Evolutionary conservation across 2,888 invertebrate genomes (phyloP), one percentile per base, ranked within the genome.

Genomic region (Chalcosyrphus nemorum): DNA sequence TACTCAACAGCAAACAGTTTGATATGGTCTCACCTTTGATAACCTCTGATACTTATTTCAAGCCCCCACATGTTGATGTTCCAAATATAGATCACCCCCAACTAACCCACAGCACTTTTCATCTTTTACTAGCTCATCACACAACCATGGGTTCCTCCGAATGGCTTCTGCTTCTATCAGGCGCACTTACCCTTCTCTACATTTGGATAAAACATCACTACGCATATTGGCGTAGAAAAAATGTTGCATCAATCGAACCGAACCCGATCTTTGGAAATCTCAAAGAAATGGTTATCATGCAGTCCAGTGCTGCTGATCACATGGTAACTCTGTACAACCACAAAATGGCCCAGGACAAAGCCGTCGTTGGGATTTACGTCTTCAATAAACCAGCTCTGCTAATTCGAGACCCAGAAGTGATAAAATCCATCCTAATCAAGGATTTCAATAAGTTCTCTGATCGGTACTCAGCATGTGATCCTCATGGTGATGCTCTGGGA

Each of bases 311-410:
- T 6, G 89, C 90, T 0, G 32, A 91, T 43, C 90, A 90, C 41
- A 65, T 92, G 0, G 89, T 89, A 4, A 89, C 90, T 0, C 68
- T 92, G 0, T 92, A 93, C 76, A 88, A 89, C 2, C 86, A 90
- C 76, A 86, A 88, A 0, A 15, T 66, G 7, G 74, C 88, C 68
- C 11, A 87, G 87, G 65, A 90, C 80, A 85, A 87, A 78, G 86
- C 91, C 47, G 85, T 92, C 41, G 88, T 89, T 85, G 89, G 93
- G 86, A 81, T 92, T 85, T 88, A 91, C 89, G 88, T 91, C 0
- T 88, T 93, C 17, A 90, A 92, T 86, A 90, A 90, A n/a, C 93
- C 93, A 0, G 89, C 87, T 0, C 59, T 93, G n/a, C 17, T 93
- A 2, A 82, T 92, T 11, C 90, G 92, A 1, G 92, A 93, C 45